Evolutionary conservation across 1,140 invertebrate genomes (phyloP), one percentile per base, ranked within the genome.

Genomic region (Hyposmocoma kahamanoa): DNA sequence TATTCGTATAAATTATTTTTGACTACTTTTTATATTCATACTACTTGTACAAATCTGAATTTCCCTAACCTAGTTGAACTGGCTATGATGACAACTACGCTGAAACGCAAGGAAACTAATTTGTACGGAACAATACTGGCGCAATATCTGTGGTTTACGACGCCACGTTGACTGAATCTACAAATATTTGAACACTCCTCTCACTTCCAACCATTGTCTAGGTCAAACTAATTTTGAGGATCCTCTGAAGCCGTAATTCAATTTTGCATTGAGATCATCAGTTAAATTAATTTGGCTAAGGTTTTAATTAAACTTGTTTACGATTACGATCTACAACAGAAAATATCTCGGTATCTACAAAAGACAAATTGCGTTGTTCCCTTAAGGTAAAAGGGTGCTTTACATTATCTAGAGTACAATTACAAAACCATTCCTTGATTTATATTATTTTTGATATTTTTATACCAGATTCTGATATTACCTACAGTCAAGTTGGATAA

Each of bases 121-220:
- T 72, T 80, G 66, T 73, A 61, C 63, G 72, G 74, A 67, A 82
- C 75, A 81, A 84, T 84, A 69, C 67, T 62, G 56, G 43, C 51
- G 59, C 72, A 78, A 71, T 80, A 81, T 74, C 72, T 76, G 61
- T 68, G 69, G 67, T 81, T 84, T 78, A 81, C 77, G 77, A 73
- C 70, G 50, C 54, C 62, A 48, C 47, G 55, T 56, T 59, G 56
- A 64, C 67, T 71, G 62, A 59, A 78, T 73, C 67, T 70, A 71
- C 73, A 80, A 83, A 80, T 83, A 83, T 83, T 83, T 77, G 69
- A 80, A 71, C 72, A 75, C 66, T 63, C 61, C 50, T 59, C 58
- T 59, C 59, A 60, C 63, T 64, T 62, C 49, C 63, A 66, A 56
- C 68, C 66, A 78, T 77, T 80, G 79, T 80, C 69, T 70, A 78